These are phyloP conservation scores for Phortica variegata DNA, from an alignment of 1,140 invertebrate species.

Conservation along the genomic window DNA sequence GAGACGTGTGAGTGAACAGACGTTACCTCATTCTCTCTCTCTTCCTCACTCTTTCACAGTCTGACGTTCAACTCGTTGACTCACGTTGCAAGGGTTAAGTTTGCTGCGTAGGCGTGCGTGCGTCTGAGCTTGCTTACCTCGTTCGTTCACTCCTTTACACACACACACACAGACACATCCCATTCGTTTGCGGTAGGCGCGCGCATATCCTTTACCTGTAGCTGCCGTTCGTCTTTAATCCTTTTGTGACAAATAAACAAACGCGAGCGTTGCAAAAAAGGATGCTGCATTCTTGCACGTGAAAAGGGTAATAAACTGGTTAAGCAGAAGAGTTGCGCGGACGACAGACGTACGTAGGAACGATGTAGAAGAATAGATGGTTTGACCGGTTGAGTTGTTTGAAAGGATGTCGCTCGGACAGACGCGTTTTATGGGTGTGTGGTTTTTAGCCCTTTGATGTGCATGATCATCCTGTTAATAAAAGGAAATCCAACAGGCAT, in stretches of 20 bases:
- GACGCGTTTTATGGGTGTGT: constrained; percentile 56
- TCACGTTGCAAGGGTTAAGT: constrained; percentile 31
- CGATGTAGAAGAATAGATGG: constrained; percentile 1
- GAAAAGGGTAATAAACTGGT: constrained; percentile 31
- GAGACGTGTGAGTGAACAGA: constrained; percentile 1
- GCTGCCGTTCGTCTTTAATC: constrained; percentile 44
- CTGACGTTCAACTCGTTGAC: background rate
- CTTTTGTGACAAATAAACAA: constrained; percentile 54
- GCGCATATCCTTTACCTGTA: constrained; percentile 32
- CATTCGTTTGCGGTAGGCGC: background rate
- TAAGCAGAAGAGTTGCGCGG: constrained; percentile 40
- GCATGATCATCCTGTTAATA: constrained; percentile 56
- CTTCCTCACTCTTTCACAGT: no score
- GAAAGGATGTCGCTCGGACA: constrained; percentile 46
- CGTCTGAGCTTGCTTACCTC: constrained; percentile 18
- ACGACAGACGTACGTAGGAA: constrained; percentile 15
- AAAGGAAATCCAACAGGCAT: constrained; percentile 32
- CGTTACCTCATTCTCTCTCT: no score
- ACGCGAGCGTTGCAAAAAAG: no score
- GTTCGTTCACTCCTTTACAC: background rate
- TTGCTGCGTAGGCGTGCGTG: constrained; percentile 23
- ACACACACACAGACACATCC: background rate
- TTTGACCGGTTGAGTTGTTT: no score
- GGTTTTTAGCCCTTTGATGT: constrained; percentile 57
- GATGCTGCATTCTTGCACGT: no score